These are phyloP conservation scores for Hylomyscus alleni DNA, from an alignment of 2,797 vertebrate species.

Conservation along the genomic window DNA sequence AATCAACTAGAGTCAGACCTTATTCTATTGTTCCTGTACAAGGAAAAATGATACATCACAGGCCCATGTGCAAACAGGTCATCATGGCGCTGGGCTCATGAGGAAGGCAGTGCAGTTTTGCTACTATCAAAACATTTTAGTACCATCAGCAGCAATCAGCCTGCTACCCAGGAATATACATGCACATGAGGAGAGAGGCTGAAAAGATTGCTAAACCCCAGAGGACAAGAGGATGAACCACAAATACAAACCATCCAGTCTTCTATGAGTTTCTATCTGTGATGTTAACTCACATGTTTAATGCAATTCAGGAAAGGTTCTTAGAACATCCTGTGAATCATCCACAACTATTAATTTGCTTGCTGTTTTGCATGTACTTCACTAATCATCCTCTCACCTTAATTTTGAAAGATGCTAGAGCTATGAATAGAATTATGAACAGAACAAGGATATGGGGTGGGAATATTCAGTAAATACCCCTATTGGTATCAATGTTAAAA, in stretches of 20 bases:
- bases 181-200: constrained; percentile 69
- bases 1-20: constrained; percentile 68
- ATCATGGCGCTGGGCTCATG: not conserved
- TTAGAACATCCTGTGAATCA: constrained; percentile 67
- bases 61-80: constrained; percentile 52
- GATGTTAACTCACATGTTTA: constrained; percentile 70
- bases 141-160: constrained; percentile 61
- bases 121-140: constrained; percentile 53
- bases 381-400: constrained; percentile 55
- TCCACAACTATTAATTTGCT: constrained; percentile 60
- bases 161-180: constrained; percentile 66
- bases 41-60: constrained; percentile 42
- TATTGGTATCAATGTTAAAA: not conserved
- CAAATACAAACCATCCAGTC: constrained; percentile 70
- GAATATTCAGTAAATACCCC: constrained; percentile 13
- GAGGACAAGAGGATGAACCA: constrained; percentile 78
- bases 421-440: not conserved
- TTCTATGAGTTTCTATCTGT: constrained; percentile 75
- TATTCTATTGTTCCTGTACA: constrained; percentile 54
- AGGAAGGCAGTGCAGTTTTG: constrained; percentile 44
- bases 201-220: constrained; percentile 83
- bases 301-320: constrained; percentile 68
- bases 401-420: constrained; percentile 57
- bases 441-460: not conserved
- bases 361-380: constrained; percentile 61